Evolutionary conservation across 2,888 invertebrate species (phyloP), one percentile per base, ranked within the genome.

Genomic region (Oscheius sp.): DNA sequence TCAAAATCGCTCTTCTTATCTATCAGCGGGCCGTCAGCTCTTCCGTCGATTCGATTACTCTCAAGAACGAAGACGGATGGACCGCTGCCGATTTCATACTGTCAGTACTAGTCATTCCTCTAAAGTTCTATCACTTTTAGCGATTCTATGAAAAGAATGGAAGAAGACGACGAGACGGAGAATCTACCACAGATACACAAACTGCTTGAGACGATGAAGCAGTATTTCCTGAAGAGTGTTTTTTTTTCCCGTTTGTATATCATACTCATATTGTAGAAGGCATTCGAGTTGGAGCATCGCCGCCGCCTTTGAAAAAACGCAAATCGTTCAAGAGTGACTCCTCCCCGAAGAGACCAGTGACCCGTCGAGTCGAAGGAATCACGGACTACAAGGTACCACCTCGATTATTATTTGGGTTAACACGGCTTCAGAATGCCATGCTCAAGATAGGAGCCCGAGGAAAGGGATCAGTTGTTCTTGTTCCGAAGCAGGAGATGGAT

Each of bases 41-140:
- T 21, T n/a, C 21, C 2, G 48, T 48, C 9, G 21, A 63, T 29
- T 21, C 47, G 11, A 48, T 63, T 4, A 63, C 63, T 47, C 29
- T n/a, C 21, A 21, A 50, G 5, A 63, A 63, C n/a, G 47, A 47
- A 63, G 63, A 63, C 48, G 63, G 63, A 7, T 63, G 63, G 63
- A 63, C 63, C 2, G 47, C 63, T 48, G 48, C 21, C 29, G 63
- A 63, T 33, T 63, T 63, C 32, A 21, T 33, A 50, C 2, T 37
- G 63, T 63, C 47, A n/a, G 4, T 2, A 29, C 21, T 57, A 33
- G 33, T 48, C 4, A 63, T 29, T 5, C n/a, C 4, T 21, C 42
- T 63, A 47, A 32, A 62, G 29, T 59, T 33, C 21, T 21, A 21
- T 21, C 21, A 42, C 3, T 63, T 63, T 63, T 10, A 63, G 63